phyloP scores from a whole-genome alignment of 2,113 vertebrate genomes.

The Quiscalus mexicanus region DNA sequence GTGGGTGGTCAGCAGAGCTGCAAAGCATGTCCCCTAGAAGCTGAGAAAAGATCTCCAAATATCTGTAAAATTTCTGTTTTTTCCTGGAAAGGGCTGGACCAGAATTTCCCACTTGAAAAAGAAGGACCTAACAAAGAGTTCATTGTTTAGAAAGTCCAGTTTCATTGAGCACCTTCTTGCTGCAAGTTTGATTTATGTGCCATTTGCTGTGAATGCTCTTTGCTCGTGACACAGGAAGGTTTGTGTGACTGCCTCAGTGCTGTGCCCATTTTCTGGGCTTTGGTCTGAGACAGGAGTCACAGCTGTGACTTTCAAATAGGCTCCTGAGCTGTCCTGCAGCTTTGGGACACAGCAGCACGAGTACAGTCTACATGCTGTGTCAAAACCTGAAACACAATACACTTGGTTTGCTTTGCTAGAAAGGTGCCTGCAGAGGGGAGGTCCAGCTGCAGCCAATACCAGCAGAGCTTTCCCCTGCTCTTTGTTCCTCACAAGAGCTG shows the following conservation, averaged over 20 bases:
- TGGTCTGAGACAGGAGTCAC: too few relatives aligned
- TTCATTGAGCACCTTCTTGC: neutral
- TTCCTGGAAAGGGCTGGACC: neutral
- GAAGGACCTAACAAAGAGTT: neutral
- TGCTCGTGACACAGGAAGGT: rapidly evolving
- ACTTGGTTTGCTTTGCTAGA: neutral
- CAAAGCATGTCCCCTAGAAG: neutral
- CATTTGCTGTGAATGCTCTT: neutral
- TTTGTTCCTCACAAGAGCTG: neutral
- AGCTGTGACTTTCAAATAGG: neutral
- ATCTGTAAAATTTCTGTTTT: neutral
- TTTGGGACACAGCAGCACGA: neutral
- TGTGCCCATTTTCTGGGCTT: neutral
- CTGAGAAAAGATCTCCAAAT: neutral
- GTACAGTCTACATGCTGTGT: rapidly evolving
- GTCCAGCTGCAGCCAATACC: neutral
- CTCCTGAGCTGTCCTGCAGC: neutral
- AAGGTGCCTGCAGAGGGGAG: neutral
- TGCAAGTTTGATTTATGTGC: neutral
- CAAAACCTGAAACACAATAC: neutral
- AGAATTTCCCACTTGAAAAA: neutral
- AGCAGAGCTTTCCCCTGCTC: neutral
- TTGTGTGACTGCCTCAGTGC: neutral
- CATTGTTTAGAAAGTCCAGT: conserved; percentile 5
- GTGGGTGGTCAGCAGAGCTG: neutral